Evolutionary conservation across 1,140 invertebrate genomes (phyloP), one percentile per base, ranked within the genome.

Genomic region (Chironomus tepperi): DNA sequence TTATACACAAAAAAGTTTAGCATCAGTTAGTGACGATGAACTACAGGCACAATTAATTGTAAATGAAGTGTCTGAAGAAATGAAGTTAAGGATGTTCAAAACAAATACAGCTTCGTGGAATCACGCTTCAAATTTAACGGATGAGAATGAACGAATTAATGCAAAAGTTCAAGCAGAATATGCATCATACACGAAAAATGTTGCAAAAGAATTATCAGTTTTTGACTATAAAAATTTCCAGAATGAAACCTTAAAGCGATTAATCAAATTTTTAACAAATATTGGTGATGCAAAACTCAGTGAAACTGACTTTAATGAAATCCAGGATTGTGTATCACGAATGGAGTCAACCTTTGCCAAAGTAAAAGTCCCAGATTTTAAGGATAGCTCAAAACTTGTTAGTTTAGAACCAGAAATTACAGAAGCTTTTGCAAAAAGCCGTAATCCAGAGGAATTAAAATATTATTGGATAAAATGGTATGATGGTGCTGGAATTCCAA

Each of bases 271-370:
- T 74, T 83, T 89, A 67, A 87, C 87, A 9, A 84, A 89, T 74
- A 82, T 93, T 0, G 93, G 92, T 0, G 84, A 86, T 0, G 83
- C 90, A 0, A 91, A 90, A 1, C 83, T 96, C 65, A 85, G 89
- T 0, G 88, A 91, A 78, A 85, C 90, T 57, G 87, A 87, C 75
- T 88, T 86, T 76, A 85, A 84, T 74, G 80, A 89, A 78, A 85
- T 89, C 43, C 86, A 89, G 78, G 85, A 87, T 75, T 84, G 88
- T 0, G 83, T 89, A 15, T 89, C 87, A 7, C 85, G 88, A 18
- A 95, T 95, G 93, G 86, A 93, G 79, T 87, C 86, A 0, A 90
- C 91, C 75, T 95, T 92, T 77, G 89, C 90, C 3, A 93, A 88
- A 15, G 88, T 93, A 0, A 94, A 92, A 83, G 88, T 95, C 19